These are phyloP conservation scores for Phyllostomus discolor DNA, from an alignment of 2,113 vertebrate species.

Conservation along the genomic window DNA sequence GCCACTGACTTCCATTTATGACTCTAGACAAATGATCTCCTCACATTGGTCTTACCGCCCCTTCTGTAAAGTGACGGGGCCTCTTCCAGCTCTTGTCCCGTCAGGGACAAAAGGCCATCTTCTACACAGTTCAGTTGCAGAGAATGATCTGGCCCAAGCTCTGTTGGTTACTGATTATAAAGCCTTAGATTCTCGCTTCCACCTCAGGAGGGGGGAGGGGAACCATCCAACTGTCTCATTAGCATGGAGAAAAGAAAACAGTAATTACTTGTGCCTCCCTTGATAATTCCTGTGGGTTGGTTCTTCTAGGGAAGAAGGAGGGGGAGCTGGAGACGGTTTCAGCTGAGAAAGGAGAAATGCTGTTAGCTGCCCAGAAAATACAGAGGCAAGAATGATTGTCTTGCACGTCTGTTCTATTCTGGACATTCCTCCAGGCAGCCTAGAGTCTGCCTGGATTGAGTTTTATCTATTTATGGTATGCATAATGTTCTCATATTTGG, in stretches of 20 bases:
- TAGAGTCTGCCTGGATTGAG: slow-evolving; percentile 52
- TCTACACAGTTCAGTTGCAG: background rate
- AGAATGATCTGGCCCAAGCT: slow-evolving; percentile 8
- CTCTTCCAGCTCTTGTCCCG: background rate
- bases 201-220: slow-evolving; percentile 29
- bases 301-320: slow-evolving; percentile 51
- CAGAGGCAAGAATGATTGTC: slow-evolving; percentile 43
- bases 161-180: slow-evolving; percentile 60
- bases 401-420: slow-evolving; percentile 17
- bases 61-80: background rate
- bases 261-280: slow-evolving; percentile 71
- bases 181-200: slow-evolving; percentile 26
- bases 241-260: slow-evolving; percentile 73
- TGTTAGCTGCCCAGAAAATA: slow-evolving; percentile 35
- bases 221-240: slow-evolving; percentile 68
- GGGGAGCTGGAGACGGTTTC: slow-evolving; percentile 21
- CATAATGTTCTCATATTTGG: slow-evolving; percentile 22
- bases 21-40: background rate
- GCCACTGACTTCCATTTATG: background rate
- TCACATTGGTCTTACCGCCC: background rate
- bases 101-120: background rate
- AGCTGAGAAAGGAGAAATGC: slow-evolving; percentile 45
- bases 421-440: slow-evolving; percentile 51
- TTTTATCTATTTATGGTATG: slow-evolving; percentile 54
- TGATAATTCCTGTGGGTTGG: slow-evolving; percentile 60